A percentile compares a stretch with the other conserved stretches of the same genome.
Evolutionary conservation across 2,888 invertebrate species (phyloP).

Genomic region (Torymus tubicola): DNA sequence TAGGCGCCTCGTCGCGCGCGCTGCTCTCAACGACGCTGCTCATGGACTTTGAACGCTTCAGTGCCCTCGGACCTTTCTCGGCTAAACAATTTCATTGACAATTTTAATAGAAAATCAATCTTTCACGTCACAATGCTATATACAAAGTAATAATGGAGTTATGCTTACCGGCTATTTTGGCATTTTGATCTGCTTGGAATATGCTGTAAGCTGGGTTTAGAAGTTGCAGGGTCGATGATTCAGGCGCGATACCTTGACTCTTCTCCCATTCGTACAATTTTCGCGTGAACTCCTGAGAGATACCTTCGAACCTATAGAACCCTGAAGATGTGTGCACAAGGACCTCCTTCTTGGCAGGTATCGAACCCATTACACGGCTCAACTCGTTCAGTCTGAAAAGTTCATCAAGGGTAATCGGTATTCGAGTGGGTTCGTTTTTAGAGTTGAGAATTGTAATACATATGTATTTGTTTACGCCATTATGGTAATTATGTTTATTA

Average conservation of each 20-base stretch:
- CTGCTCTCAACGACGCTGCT: constrained; percentile 83
- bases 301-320: constrained; percentile 89
- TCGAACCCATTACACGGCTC: constrained; percentile 78
- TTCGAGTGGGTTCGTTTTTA: too few relatives aligned
- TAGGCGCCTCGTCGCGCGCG: constrained; percentile 72
- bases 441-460: too few relatives aligned
- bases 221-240: constrained; percentile 89
- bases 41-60: constrained; percentile 87
- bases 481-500: too few relatives aligned
- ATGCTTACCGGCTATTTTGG: constrained; percentile 37
- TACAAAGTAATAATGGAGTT: not conserved
- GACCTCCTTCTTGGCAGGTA: constrained; percentile 81
- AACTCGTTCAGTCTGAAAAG: constrained; percentile 30
- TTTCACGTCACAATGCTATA: not conserved
- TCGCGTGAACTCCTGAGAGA: constrained; percentile 92
- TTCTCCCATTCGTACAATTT: constrained; percentile 95
- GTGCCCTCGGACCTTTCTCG: constrained; percentile 59
- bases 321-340: constrained; percentile 90
- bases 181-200: not conserved
- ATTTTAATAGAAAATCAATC: not conserved
- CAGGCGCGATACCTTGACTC: constrained; percentile 90
- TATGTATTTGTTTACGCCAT: too few relatives aligned
- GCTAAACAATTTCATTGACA: not conserved
- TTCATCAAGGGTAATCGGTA: too few relatives aligned
- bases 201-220: constrained; percentile 78